These are phyloP conservation scores for Phasia obesa DNA, from an alignment of 2,888 invertebrate species.

Conservation along the genomic window DNA sequence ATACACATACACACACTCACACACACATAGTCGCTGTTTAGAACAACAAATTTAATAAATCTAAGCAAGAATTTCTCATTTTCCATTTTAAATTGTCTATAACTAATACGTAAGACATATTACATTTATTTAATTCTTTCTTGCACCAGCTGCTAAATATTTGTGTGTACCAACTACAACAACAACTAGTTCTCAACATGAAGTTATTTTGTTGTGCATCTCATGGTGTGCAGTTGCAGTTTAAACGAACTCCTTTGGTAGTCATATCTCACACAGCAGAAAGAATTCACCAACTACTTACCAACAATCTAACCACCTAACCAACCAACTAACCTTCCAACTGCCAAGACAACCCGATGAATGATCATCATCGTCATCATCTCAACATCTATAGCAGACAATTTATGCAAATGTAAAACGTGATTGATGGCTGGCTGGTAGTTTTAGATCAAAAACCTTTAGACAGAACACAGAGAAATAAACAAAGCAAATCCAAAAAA, in stretches of 20 bases:
- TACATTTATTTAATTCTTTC: slow-evolving; percentile 19
- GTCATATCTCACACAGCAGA: slow-evolving; percentile 47
- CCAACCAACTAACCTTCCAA: neutral
- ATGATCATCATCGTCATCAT: slow-evolving; percentile 46
- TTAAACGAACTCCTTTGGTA: slow-evolving; percentile 57
- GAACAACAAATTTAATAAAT: slow-evolving; percentile 35
- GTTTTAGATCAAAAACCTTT: slow-evolving; percentile 70
- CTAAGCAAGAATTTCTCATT: slow-evolving; percentile 37
- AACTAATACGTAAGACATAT: slow-evolving; percentile 55
- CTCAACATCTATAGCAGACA: slow-evolving; percentile 60
- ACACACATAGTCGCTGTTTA: neutral
- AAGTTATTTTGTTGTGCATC: slow-evolving; percentile 10
- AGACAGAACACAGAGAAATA: neutral
- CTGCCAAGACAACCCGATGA: slow-evolving; percentile 36
- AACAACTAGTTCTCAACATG: slow-evolving; percentile 35
- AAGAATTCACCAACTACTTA: slow-evolving; percentile 47
- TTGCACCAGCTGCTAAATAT: slow-evolving; percentile 42
- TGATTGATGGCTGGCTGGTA: slow-evolving; percentile 73
- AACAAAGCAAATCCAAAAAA: slow-evolving; percentile 5
- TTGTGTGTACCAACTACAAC: slow-evolving; percentile 18
- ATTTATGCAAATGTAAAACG: slow-evolving; percentile 72
- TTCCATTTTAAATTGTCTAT: slow-evolving; percentile 48
- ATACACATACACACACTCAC: too few species aligned
- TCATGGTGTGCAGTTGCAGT: slow-evolving; percentile 41
- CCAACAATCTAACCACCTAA: slow-evolving; percentile 11